Base-by-base conservation (phyloP, 1,140 invertebrate species). In the Penaeus indicus region DNA sequence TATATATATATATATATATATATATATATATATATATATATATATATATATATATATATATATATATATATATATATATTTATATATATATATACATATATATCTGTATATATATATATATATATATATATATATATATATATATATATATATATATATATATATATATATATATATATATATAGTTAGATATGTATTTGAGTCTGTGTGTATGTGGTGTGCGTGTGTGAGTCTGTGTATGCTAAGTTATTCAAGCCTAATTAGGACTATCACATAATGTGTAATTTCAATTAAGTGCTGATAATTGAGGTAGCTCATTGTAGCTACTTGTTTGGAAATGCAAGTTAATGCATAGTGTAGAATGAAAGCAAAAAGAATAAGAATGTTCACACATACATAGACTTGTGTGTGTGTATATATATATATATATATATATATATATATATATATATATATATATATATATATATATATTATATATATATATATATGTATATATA, bases 61-160 rank as follows among this genome's bases (percentile, higher is more conserved):
- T 27, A 13, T 32, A 3, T 75, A 32, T 32, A 38, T 3, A 25
- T 32, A 7, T 75, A 75, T 32, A 32, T 75, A 75, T 1, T 38
- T 75, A 75, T 32, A 75, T 5, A 75, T 27, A 32, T 32, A 13
- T 75, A 32, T 32, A 19, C 1, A 75, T 75, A n/a, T 75, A 75
- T 27, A 75, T 75, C 27, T 8, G 27, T 75, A 75, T 75, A 75
- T 75, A 25, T 27, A 75, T 75, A 75, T 27, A 75, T 75, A 75
- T 75, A 75, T 75, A 75, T 27, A 75, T 75, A 75, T 27, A 75
- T 75, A 75, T 75, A 75, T 75, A 75, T 27, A 75, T 75, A 75
- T 27, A 75, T 75, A 75, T 75, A 75, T 75, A 75, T 27, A 75
- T 75, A 75, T 27, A 75, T 75, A 54, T 75, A 75, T 75, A 75